Base-by-base conservation (phyloP, 2,888 invertebrate genomes). In the Stramonita haemastoma region DNA sequence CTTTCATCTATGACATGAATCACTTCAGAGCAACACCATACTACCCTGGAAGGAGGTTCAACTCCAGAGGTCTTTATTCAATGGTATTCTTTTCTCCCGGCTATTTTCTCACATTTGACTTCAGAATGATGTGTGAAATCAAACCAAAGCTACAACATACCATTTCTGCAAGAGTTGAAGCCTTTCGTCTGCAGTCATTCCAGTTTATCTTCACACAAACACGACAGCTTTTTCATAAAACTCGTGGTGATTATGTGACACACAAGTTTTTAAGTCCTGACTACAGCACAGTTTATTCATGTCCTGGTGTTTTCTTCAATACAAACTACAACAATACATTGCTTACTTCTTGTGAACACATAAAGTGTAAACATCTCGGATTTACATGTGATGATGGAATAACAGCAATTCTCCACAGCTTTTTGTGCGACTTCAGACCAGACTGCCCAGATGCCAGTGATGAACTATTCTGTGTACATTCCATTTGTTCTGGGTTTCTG, bases 361-460 rank as follows among this genome's bases (percentile, higher is more conserved):
- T 1, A 6, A 66, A n/a, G n/a, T n/a, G n/a, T 66, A 66, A 17
- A 22, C 19, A 2, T 13, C 6, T 26, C 13, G 2, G 1, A 26
- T 66, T 66, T 66, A 13, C 2, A 66, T 66, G 66, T 13, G 13
- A 73, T 73, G 73, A 73, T 73, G 73, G 26, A 26, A 22, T 73
- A n/a, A 8, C 11, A 22, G 26, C 22, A 73, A 8, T 73, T 4
- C 73, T 2, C 11, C 26, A 73, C 73, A 73, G 22, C 26, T 29
- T 73, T 1, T 13, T 73, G 22, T 73, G 73, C n/a, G 73, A 73
- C n/a, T 73, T 73, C n/a, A 73, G 73, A 73, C 73, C 17, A 26
- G 73, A 73, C 73, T 73, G 73, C 29, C 73, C 73, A 22, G 73
- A 73, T 73, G 26, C 17, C 73, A 73, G 73, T 73, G 73, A 73